Conservation (phyloP, 2,888 invertebrate genomes). For the Agriotes lineatus region DNA sequence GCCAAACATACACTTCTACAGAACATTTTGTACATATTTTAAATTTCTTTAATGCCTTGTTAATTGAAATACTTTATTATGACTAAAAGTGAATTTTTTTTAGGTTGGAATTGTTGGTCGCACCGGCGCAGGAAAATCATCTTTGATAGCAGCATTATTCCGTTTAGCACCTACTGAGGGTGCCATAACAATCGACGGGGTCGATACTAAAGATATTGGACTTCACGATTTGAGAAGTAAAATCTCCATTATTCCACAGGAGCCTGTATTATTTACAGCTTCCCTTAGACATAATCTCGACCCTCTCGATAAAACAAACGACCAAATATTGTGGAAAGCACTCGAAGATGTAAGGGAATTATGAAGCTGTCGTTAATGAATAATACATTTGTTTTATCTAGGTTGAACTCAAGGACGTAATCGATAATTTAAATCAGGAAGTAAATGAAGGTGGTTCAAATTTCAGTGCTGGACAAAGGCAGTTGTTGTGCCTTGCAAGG, state of each 20-base stretch:
- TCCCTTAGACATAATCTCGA: slow-evolving; percentile 80
- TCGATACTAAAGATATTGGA: slow-evolving; percentile 72
- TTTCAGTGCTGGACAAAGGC: slow-evolving; percentile 92
- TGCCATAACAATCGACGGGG: slow-evolving; percentile 76
- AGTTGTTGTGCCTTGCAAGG: slow-evolving; percentile 89
- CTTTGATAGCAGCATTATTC: slow-evolving; percentile 73
- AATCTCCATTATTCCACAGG: slow-evolving; percentile 85
- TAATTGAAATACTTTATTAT: no score
- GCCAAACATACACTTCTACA: no score
- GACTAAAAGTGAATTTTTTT: background rate
- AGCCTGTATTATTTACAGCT: slow-evolving; percentile 80
- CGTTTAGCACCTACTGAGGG: slow-evolving; percentile 74
- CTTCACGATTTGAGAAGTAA: slow-evolving; percentile 73
- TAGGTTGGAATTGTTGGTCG: slow-evolving; percentile 86
- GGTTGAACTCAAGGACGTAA: slow-evolving; percentile 27
- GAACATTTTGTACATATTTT: no score
- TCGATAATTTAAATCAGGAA: no score
- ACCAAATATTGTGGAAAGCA: slow-evolving; percentile 77
- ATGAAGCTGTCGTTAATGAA: no score
- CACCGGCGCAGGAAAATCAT: slow-evolving; percentile 88
- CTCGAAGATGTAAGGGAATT: slow-evolving; percentile 80
- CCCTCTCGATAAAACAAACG: slow-evolving; percentile 79
- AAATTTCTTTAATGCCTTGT: background rate
- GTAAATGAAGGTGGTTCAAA: slow-evolving; percentile 85
- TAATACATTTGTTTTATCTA: background rate